These are phyloP conservation scores for Trichogramma evanescens DNA, from an alignment of 2,888 invertebrate species.

Conservation along the genomic window DNA sequence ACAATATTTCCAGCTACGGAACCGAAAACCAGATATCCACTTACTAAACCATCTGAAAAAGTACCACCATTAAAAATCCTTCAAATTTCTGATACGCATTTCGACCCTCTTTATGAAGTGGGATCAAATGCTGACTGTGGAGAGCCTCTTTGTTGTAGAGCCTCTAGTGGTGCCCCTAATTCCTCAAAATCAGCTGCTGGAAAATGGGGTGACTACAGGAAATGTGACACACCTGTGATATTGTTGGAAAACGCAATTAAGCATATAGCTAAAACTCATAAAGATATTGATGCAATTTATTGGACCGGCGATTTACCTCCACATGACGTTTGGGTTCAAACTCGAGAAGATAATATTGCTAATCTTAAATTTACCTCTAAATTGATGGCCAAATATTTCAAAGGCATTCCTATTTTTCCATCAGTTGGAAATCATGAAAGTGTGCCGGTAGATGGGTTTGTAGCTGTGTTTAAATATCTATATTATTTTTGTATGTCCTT, in stretches of 20 bases:
- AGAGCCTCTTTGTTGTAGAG: constrained; percentile 17
- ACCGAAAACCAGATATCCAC: neutral
- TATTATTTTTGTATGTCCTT: neutral
- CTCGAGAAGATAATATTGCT: constrained; percentile 12
- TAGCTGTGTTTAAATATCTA: neutral
- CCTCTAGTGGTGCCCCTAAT: neutral
- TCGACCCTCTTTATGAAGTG: constrained; percentile 12
- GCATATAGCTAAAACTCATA: constrained; percentile 15
- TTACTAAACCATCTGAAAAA: neutral
- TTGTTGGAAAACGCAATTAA: constrained; percentile 11
- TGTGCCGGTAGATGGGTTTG: constrained; percentile 19
- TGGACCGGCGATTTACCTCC: constrained; percentile 23
- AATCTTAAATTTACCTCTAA: neutral
- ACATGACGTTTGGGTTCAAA: constrained; percentile 21
- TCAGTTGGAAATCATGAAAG: constrained; percentile 21
- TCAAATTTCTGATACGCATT: constrained; percentile 20
- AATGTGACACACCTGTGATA: constrained; percentile 12
- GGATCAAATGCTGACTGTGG: constrained; percentile 13
- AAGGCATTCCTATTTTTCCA: constrained; percentile 15
- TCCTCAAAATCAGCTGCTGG: constrained; percentile 4
- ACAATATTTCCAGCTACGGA: neutral
- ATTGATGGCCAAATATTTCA: constrained; percentile 13
- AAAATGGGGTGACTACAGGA: constrained; percentile 20
- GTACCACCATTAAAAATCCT: constrained; percentile 7
- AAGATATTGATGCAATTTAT: constrained; percentile 18